Evolutionary conservation across 2,113 vertebrate species (phyloP), one percentile per base, ranked within the genome.

Genomic region (Phaethornis superciliosus): DNA sequence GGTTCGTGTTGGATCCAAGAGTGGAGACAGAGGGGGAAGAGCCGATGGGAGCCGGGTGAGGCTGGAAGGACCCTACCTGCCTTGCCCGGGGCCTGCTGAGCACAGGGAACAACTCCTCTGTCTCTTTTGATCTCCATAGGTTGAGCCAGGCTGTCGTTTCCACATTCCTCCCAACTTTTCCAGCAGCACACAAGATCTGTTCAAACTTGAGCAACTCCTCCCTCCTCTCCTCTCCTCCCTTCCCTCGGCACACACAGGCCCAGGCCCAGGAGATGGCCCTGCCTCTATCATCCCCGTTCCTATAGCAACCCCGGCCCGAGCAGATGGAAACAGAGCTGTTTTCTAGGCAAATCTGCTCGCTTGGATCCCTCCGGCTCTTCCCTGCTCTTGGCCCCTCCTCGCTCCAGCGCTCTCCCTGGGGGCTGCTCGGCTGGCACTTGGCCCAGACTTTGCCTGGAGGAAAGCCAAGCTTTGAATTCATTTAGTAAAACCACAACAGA

Each of bases 401-500:
- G 95, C 95, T 94, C 91, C 93, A 95, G 64, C 44, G 95, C 91
- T 93, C 87, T 94, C 95, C 95, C 97, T 79, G 37, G 91, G 90
- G 96, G 90, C 93, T 93, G 93, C 71, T 89, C 91, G 1, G 26
- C 91, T 96, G 96, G 96, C 96, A 90, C 74, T 42, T 68, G 88
- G 95, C 96, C 96, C 93, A 76, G 96, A 75, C 86, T 78, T 58
- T 1, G 95, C 88, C 91, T 97, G 97, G 97, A 96, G 76, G 55
- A 70, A 89, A 75, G 96, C 97, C 97, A 97, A 92, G 92, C 96
- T 96, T 95, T 95, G 96, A 95, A 94, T 95, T 93, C 95, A 88
- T 95, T 95, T 95, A 96, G 85, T 93, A 91, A 97, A 97, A 96
- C 96, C 96, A 97, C 96, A 95, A 96, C 96, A 96, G 89, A 95